A percentile compares a stretch with the other conserved stretches of the same genome.
Evolutionary conservation across 30 jellyfish, hydroid and myxozoan species (phyloP).

Genomic region (Turritopsis rubra): DNA sequence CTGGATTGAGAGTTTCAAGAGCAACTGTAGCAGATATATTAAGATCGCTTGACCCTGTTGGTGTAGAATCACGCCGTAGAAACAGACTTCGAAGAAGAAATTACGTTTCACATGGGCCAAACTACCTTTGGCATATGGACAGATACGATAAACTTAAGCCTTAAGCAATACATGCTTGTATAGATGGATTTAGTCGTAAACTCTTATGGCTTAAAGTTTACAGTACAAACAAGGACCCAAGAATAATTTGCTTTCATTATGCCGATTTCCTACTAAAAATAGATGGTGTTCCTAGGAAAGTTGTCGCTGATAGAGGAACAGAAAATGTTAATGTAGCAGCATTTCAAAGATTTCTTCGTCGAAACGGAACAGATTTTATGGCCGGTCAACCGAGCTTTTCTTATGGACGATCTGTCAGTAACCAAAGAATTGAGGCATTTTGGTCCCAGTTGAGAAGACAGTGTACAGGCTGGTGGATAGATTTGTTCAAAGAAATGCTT

Average conservation of each 20-base stretch:
- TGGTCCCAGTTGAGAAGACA: slow-evolving; percentile 29
- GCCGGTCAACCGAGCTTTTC: background rate
- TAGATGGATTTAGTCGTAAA: background rate
- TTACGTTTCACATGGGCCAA: background rate
- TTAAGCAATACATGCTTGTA: background rate
- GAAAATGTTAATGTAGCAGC: slow-evolving; percentile 31
- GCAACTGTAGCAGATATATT: too few species aligned
- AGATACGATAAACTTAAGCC: background rate
- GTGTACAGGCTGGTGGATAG: slow-evolving; percentile 26
- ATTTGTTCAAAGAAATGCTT: slow-evolving; percentile 28
- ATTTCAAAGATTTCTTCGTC: background rate
- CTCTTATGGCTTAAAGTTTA: background rate
- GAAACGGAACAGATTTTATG: background rate
- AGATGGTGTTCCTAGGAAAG: background rate
- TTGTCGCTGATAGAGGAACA: slow-evolving; percentile 32
- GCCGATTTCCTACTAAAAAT: background rate
- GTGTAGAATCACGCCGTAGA: too few species aligned
- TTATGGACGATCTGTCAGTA: slow-evolving; percentile 3
- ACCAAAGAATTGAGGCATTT: slow-evolving; percentile 37
- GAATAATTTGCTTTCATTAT: background rate
- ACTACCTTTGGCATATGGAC: background rate
- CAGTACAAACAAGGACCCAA: background rate
- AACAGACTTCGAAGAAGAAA: background rate
- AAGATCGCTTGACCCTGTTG: too few species aligned
- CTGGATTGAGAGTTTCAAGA: too few species aligned